Base-by-base conservation (phyloP, 2,888 invertebrate genomes). In the Diarsia rubi region DNA sequence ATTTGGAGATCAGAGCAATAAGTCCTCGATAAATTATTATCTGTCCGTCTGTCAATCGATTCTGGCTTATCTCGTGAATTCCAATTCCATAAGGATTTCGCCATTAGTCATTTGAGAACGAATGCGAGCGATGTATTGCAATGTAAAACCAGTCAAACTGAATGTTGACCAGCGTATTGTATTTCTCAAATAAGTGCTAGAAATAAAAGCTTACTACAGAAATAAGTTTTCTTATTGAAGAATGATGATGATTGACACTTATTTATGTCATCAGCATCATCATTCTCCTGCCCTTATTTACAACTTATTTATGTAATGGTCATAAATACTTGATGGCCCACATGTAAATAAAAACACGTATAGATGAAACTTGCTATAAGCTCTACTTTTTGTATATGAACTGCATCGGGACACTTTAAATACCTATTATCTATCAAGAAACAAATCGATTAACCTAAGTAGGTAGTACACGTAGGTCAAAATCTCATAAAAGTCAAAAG, bases 61-160 rank as follows among this genome's bases (percentile, higher is more conserved):
- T 67, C 11, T 62, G 52, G 52, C 65, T 84, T 75, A 84, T 80
- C 84, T 74, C 68, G n/a, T 74, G 63, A 66, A 71, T 69, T 65
- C 84, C 79, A 83, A 73, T 81, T 81, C 65, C 52, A 80, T 71
- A 49, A 66, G 71, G 62, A 72, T 75, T 71, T 69, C 52, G 54
- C 60, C 49, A 74, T 78, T 82, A 74, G 44, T 73, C 80, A 62
- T 83, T 54, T 59, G 60, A 60, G 37, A 79, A 52, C 64, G 67
- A 79, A 68, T 62, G 80, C 45, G 70, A 49, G 49, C 44, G 27
- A 66, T 68, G 44, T 69, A n/a, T 75, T 44, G 62, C 74, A 24
- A 42, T 64, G 52, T 52, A 60, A 47, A 67, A 67, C 68, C 42
- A 57, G 19, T 63, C 49, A 24, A 45, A 57, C 24, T 27, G 47